phyloP scores from a whole-genome alignment of 2,113 vertebrate species.

The Eira barbara region DNA sequence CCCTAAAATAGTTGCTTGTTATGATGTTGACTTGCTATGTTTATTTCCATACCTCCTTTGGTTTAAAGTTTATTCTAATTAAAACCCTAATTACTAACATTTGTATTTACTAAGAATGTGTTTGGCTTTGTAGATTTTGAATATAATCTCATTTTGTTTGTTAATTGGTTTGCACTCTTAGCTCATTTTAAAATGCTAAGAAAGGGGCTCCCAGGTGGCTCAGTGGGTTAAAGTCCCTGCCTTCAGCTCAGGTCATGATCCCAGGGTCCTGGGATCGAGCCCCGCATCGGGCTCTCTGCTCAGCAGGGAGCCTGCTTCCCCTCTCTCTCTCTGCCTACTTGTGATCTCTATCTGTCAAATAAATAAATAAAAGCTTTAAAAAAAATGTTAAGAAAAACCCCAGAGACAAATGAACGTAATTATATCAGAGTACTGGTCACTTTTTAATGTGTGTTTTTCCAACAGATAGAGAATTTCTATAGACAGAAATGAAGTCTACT shows the following conservation, averaged over 20 bases:
- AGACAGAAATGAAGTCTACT: not conserved
- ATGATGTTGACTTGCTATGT: not conserved
- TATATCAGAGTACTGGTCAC: not conserved
- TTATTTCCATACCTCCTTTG: not conserved
- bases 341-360: no score
- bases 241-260: no score
- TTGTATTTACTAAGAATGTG: not conserved
- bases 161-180: slow-evolving; percentile 40
- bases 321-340: no score
- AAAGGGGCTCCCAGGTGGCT: no score
- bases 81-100: slow-evolving; percentile 38
- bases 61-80: slow-evolving; percentile 24
- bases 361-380: no score
- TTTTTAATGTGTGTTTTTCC: not conserved
- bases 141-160: slow-evolving; percentile 7
- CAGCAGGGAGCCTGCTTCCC: no score
- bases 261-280: no score
- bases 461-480: not conserved
- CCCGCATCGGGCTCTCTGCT: no score
- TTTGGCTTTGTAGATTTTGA: not conserved
- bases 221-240: no score
- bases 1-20: not conserved
- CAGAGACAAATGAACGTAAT: not conserved
- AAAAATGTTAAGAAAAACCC: slow-evolving; percentile 15
- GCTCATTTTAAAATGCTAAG: slow-evolving; percentile 26